Base-by-base conservation (phyloP, 2,797 vertebrate species). In the Helostoma temminkii region DNA sequence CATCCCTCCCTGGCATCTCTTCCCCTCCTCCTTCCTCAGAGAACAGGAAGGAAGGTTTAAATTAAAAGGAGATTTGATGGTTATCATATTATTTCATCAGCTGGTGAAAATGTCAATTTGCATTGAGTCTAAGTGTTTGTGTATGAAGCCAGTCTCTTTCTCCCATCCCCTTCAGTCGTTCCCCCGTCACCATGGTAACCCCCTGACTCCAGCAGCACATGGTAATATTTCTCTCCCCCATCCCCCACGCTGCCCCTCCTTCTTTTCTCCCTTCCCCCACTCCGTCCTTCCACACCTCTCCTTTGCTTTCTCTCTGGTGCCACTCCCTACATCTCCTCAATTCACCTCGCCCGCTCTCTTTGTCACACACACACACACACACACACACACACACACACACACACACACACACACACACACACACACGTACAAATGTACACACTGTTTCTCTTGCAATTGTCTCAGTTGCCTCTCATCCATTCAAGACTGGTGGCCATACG, bases 181-280 rank as follows among this genome's bases (percentile, higher is more conserved):
- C 37, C 64, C 73, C 54, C 60, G 34, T 90, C 88, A 22, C 89
- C 85, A 91, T 91, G 89, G 89, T 73, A 89, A 91, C 90, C 80
- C 71, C 64, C 80, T 30, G 71, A 89, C 80, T 88, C 85, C 80
- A 74, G 79, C 83, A 80, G 68, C 82, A 86, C 67, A 69, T 68
- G 63, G 86, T 67, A 56, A 75, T 70, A 76, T 78, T 66, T 75
- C 70, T 67, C 60, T 77, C 49, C 74, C 76, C 87, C 84, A 81
- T 82, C 85, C 80, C 82, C 76, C 80, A 71, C 25, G 3, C 43
- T 65, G 71, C 79, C 80, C 82, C 78, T 76, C 81, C 82, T 43
- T 76, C 67, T 62, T 36, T 43, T 18, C 48, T 82, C 85, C 88
- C 85, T 82, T 88, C 84, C 88, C 88, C 86, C 90, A 63, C 82